phyloP scores from a whole-genome alignment of 2,113 vertebrate genomes.

The Engystomops pustulosus region DNA sequence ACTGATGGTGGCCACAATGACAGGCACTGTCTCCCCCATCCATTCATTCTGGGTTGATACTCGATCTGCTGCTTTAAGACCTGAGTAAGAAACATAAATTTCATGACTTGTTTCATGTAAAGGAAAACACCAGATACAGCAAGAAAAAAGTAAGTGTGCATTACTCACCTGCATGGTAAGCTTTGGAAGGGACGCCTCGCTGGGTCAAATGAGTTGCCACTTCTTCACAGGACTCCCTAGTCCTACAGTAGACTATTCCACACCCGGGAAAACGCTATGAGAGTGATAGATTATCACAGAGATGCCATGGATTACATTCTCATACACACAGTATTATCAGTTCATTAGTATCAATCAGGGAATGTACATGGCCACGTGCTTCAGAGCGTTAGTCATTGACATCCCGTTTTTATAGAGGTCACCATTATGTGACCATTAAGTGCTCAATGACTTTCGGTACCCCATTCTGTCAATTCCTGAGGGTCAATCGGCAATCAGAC shows the following conservation, averaged over 20 bases:
- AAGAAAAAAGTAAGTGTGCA: neutral
- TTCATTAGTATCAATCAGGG: neutral
- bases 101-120: neutral
- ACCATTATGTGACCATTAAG: no score
- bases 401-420: no score
- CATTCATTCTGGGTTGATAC: conserved; percentile 87
- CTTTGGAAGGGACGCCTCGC: conserved; percentile 84
- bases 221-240: conserved; percentile 89
- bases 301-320: neutral
- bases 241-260: conserved; percentile 97
- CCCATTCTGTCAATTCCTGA: no score
- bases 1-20: conserved; percentile 97
- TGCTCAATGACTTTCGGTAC: no score
- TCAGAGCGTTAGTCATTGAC: no score
- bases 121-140: neutral
- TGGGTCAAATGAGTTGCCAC: conserved; percentile 87
- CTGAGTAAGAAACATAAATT: conserved; percentile 65
- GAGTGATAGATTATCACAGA: conserved; percentile 17
- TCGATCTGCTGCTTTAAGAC: conserved; percentile 87
- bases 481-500: no score
- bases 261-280: conserved; percentile 77
- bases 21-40: conserved; percentile 91
- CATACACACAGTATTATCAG: neutral
- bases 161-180: conserved; percentile 93
- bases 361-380: no score